Conservation (phyloP, 2,888 invertebrate genomes). For the Agapostemon virescens region DNA sequence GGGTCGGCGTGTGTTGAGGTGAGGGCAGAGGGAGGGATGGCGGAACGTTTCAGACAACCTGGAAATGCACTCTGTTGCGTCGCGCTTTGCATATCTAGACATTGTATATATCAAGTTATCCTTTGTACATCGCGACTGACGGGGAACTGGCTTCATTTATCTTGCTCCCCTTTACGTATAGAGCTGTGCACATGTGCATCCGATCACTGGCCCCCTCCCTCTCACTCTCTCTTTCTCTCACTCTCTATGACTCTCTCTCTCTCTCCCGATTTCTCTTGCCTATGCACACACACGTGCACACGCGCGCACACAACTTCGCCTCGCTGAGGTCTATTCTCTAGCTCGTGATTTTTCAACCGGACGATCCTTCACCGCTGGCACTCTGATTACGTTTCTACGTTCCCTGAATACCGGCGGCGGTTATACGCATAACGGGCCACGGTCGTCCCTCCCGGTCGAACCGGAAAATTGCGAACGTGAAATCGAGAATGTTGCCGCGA, state of each 20-base stretch:
- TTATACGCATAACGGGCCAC: constrained; percentile 33
- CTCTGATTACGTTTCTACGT: constrained; percentile 54
- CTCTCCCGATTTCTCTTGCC: background rate
- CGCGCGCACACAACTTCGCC: background rate
- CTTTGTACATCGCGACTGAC: constrained; percentile 52
- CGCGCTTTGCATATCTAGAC: constrained; percentile 59
- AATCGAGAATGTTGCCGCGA: constrained; percentile 34
- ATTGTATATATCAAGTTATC: constrained; percentile 53
- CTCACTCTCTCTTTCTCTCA: background rate
- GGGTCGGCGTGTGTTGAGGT: background rate
- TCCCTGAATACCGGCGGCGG: constrained; percentile 42
- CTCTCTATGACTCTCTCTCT: background rate
- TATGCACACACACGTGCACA: background rate
- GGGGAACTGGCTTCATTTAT: constrained; percentile 51
- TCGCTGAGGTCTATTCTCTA: constrained; percentile 20
- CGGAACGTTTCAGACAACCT: constrained; percentile 30
- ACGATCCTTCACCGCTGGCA: constrained; percentile 58
- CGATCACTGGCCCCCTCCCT: constrained; percentile 23
- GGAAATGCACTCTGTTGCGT: constrained; percentile 50
- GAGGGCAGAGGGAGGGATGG: background rate
- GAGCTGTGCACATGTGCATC: constrained; percentile 37
- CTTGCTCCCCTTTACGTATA: constrained; percentile 44
- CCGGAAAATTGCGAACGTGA: constrained; percentile 36
- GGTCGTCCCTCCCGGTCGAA: constrained; percentile 9
- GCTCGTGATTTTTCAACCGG: constrained; percentile 49